These are phyloP conservation scores for Ophiothrix spiculata DNA, from an alignment of 35 echinoderm and acorn worm genomes.

Conservation along the genomic window DNA sequence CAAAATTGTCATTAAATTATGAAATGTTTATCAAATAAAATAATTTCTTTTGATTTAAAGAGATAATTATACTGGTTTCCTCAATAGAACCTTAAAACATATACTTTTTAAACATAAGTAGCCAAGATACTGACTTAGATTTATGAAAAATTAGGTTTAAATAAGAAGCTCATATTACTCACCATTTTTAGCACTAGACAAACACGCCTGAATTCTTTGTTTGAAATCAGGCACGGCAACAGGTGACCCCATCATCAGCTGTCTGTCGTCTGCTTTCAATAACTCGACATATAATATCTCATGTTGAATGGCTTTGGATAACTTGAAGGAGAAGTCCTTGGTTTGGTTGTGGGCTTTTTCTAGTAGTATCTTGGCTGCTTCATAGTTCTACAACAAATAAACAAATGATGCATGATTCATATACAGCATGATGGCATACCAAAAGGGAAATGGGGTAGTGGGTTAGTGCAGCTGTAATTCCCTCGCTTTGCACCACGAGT, in stretches of 20 bases:
- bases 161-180: slow-evolving; percentile 2
- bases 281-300: slow-evolving; percentile 86
- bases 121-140: no score
- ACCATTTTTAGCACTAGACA: slow-evolving; percentile 73
- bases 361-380: slow-evolving; percentile 57
- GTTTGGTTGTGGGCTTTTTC: slow-evolving; percentile 54
- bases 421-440: not conserved
- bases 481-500: no score
- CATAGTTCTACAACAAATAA: slow-evolving; percentile 52
- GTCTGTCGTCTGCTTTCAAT: slow-evolving; percentile 41
- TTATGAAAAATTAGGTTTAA: no score
- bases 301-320: slow-evolving; percentile 72
- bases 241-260: slow-evolving; percentile 13
- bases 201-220: slow-evolving; percentile 61
- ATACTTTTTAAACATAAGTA: no score
- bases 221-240: slow-evolving; percentile 16
- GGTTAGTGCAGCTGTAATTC: no score
- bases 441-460: not conserved
- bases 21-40: no score
- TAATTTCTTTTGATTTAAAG: no score
- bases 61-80: no score
- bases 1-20: no score
- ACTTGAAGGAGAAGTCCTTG: slow-evolving; percentile 69
- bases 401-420: not conserved
- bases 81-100: no score